Percentiles rank a stretch among this genome's conserved stretches.
Evolutionary conservation across 2,797 vertebrate species (phyloP).

Genomic region (Thalassophryne amazonica): DNA sequence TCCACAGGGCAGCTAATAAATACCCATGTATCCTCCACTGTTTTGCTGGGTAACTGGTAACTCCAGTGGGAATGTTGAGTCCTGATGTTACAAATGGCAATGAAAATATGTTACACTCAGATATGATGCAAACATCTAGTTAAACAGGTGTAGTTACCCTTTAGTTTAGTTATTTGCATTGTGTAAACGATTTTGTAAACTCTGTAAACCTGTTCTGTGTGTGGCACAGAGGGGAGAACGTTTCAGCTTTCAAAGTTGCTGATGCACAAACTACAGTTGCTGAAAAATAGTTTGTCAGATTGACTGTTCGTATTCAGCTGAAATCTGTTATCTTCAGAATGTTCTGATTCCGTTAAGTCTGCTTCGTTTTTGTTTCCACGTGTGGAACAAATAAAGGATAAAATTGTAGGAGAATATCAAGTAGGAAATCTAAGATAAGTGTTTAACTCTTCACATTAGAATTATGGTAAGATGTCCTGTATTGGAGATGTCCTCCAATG

Average conservation of each 20-base stretch:
- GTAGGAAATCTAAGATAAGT: too few species aligned
- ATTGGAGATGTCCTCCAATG: background rate
- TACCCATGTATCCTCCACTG: too few species aligned
- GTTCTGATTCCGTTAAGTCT: background rate
- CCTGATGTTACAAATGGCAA: background rate
- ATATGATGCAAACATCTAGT: background rate
- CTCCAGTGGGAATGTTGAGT: background rate
- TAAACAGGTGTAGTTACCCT: background rate
- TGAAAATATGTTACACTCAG: background rate
- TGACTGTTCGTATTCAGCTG: background rate
- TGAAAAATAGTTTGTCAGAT: background rate
- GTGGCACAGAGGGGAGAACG: background rate
- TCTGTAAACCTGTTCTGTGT: too few species aligned
- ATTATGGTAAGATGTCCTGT: constrained; percentile 9
- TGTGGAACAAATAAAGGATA: too few species aligned
- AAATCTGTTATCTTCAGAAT: background rate
- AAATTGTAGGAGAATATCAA: too few species aligned
- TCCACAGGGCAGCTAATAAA: background rate
- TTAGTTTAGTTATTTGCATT: too few species aligned
- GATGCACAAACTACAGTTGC: background rate
- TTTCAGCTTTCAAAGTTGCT: constrained; percentile 3
- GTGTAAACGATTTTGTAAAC: too few species aligned
- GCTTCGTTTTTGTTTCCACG: background rate
- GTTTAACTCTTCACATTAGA: too few species aligned
- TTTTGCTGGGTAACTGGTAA: too few species aligned